Evolutionary conservation across 2,888 invertebrate genomes (phyloP), one percentile per base, ranked within the genome.

Genomic region (Luperina testacea): DNA sequence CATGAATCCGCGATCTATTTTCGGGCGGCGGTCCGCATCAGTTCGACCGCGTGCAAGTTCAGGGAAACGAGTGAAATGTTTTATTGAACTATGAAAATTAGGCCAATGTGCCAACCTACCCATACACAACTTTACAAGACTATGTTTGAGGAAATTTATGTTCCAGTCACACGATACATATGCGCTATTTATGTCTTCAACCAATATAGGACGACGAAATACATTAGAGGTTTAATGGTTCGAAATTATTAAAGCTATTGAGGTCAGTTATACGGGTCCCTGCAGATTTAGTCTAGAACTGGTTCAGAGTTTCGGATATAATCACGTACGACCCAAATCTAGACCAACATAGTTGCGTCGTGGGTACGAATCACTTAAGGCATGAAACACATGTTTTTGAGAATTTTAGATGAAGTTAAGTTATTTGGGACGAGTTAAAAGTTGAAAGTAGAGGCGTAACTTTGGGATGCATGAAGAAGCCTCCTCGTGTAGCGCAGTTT

Each of bases 21-120:
- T 89, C 51, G 92, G 87, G 48, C 87, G 84, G 81, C 86, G 89
- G 87, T 86, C 87, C 90, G 89, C 90, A 90, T 90, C 90, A 87
- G 89, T 87, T 90, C 91, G 91, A 88, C 89, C 90, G 91, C 92
- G 94, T 89, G 93, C 96, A 96, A 96, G 96, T 96, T 96, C 96
- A 96, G 93, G 96, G 95, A 95, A 95, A 95, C 91, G 91, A 92
- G 93, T 93, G 92, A 93, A 93, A 94, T 93, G 93, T 93, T 94
- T 93, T 95, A 94, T 94, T 92, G 92, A 94, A 94, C 94, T 91
- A 90, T 80, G 88, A 88, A 91, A 94, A 94, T 92, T 94, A 90
- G 94, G 94, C 91, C 94, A 94, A 91, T 92, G 91, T 94, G 95
- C 90, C 94, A 91, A 87, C 77, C 86, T 87, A 78, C 78, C 87